Conservation (phyloP, 2,113 vertebrate species). For the Aspiorhynchus laticeps region DNA sequence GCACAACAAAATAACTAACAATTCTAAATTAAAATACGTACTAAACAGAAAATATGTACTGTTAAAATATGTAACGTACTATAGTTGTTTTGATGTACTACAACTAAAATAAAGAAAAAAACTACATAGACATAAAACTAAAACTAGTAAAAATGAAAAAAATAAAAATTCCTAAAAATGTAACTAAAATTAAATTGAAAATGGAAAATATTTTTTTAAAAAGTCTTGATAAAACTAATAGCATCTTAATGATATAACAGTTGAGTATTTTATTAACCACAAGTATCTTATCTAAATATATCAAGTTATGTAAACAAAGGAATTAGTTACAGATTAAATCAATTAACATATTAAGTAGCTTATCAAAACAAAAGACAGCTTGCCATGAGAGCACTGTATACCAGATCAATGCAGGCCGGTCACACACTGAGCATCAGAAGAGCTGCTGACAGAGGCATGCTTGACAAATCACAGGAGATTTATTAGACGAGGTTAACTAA, state of each 20-base stretch:
- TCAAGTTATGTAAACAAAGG: not conserved
- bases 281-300: not conserved
- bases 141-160: too few relatives aligned
- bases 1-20: too few relatives aligned
- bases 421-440: not conserved
- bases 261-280: too few relatives aligned
- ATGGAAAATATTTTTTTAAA: not conserved
- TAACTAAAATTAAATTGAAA: too few relatives aligned
- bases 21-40: too few relatives aligned
- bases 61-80: too few relatives aligned
- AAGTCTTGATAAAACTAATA: not conserved
- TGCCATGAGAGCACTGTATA: not conserved
- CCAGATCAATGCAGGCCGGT: not conserved
- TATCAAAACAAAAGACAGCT: not conserved
- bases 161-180: too few relatives aligned
- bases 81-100: not conserved
- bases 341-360: not conserved
- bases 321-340: not conserved
- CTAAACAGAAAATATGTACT: too few relatives aligned
- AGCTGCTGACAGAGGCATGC: slow-evolving; percentile 18
- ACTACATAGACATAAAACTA: too few relatives aligned
- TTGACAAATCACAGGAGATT: slow-evolving; percentile 42
- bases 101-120: not conserved
- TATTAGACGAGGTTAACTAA: slow-evolving; percentile 46
- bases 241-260: too few relatives aligned